phyloP scores from a whole-genome alignment of 2,888 invertebrate species.

The Xanthia icteritia region DNA sequence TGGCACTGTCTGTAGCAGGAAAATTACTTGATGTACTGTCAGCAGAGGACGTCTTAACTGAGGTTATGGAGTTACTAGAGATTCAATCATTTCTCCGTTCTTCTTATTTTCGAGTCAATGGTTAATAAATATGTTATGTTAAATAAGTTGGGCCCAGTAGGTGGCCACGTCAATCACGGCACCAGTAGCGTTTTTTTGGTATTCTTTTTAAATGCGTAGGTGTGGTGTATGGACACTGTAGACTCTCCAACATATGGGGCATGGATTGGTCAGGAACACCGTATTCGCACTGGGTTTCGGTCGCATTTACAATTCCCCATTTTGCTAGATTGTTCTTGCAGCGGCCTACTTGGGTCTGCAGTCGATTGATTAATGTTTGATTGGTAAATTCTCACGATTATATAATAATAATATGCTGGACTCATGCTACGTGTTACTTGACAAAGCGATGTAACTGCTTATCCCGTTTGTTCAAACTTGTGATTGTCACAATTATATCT shows the following conservation, averaged over 20 bases:
- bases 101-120: background rate
- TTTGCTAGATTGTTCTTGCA: background rate
- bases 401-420: too few relatives aligned
- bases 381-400: too few relatives aligned
- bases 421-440: too few relatives aligned
- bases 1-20: background rate
- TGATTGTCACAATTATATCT: background rate
- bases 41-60: background rate
- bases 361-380: too few relatives aligned
- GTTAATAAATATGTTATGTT: background rate
- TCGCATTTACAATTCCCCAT: background rate
- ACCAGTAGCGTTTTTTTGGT: background rate
- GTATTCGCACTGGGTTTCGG: background rate
- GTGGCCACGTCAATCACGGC: rapidly evolving
- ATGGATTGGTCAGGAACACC: background rate
- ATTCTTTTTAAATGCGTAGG: too few relatives aligned
- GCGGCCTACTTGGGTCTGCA: too few relatives aligned
- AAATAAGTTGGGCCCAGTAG: background rate
- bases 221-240: background rate
- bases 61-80: too few relatives aligned
- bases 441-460: background rate
- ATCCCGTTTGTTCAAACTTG: background rate
- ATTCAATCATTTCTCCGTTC: background rate
- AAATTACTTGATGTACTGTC: slow-evolving; percentile 31
- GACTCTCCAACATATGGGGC: background rate